phyloP scores from a whole-genome alignment of 30 jellyfish, hydroid and myxozoan species.

The Aurelia coerulea region DNA sequence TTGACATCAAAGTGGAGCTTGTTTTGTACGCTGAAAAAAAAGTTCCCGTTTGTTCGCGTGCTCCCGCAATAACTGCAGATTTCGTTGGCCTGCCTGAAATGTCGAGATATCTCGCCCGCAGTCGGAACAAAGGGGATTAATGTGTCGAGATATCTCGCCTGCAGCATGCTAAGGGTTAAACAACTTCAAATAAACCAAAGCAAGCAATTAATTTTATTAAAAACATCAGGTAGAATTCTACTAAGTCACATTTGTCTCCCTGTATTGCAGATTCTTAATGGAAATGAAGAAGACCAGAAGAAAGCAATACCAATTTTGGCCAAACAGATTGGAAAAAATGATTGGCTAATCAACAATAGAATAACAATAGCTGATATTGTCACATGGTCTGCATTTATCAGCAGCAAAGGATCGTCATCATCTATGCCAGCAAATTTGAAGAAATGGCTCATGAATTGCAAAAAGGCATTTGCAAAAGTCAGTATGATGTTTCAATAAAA shows the following conservation, averaged over 20 bases:
- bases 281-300: slow-evolving; percentile 58
- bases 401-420: slow-evolving; percentile 1
- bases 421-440: slow-evolving; percentile 67
- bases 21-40: too few species aligned
- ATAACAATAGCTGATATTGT: slow-evolving; percentile 82
- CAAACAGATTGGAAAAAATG: slow-evolving; percentile 57
- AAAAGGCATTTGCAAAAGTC: not conserved
- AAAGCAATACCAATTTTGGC: slow-evolving; percentile 41
- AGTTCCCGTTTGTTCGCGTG: too few species aligned
- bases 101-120: too few species aligned
- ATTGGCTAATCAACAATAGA: slow-evolving; percentile 31
- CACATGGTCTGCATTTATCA: slow-evolving; percentile 66
- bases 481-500: not conserved
- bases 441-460: slow-evolving; percentile 68
- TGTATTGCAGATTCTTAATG: slow-evolving; percentile 10
- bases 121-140: too few species aligned
- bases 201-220: too few species aligned
- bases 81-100: too few species aligned
- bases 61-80: too few species aligned
- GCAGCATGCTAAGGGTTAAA: too few species aligned
- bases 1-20: too few species aligned
- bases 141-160: too few species aligned
- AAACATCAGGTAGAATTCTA: too few species aligned
- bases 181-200: too few species aligned
- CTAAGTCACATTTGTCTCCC: not conserved